A percentile compares a stretch with the other conserved stretches of the same genome.
These are phyloP conservation scores for Cylas formicarius DNA, from an alignment of 1,140 invertebrate genomes.

Conservation along the genomic window DNA sequence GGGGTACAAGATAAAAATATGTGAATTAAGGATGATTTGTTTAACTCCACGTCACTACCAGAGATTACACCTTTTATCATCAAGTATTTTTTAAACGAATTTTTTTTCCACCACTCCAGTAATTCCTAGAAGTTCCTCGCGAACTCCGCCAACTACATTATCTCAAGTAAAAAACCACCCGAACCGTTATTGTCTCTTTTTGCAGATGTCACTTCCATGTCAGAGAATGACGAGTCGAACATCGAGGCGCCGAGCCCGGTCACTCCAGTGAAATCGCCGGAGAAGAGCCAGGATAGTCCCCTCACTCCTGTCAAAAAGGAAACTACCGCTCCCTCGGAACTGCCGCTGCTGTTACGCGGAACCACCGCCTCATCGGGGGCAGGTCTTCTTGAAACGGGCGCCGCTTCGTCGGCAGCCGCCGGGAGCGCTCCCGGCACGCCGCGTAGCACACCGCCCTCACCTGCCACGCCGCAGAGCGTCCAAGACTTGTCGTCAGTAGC, in stretches of 20 bases:
- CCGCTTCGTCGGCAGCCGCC: slow-evolving; percentile 28
- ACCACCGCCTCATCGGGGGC: too few species aligned
- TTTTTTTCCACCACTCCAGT: too few species aligned
- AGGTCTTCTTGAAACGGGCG: slow-evolving; percentile 4
- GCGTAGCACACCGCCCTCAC: slow-evolving; percentile 38
- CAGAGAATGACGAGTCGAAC: slow-evolving; percentile 65
- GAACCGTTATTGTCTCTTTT: too few species aligned
- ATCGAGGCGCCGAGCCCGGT: slow-evolving; percentile 57
- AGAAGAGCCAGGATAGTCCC: slow-evolving; percentile 37
- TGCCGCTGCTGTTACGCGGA: slow-evolving; percentile 15
- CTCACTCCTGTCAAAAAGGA: slow-evolving; percentile 36
- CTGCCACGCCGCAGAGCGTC: slow-evolving; percentile 35
- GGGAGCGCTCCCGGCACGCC: slow-evolving; percentile 33
- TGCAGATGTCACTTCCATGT: slow-evolving; percentile 60
- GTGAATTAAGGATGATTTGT: too few species aligned
- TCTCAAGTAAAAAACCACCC: too few species aligned
- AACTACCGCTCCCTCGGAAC: slow-evolving; percentile 5
- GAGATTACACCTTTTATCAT: too few species aligned
- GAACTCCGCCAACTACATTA: too few species aligned
- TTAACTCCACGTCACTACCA: too few species aligned
- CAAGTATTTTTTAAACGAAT: too few species aligned
- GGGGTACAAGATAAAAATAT: too few species aligned
- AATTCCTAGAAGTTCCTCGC: too few species aligned
- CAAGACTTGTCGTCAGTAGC: slow-evolving; percentile 29
- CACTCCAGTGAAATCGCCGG: slow-evolving; percentile 38